A percentile compares a stretch with the other conserved stretches of the same genome.
phyloP scores from a whole-genome alignment of 2,888 invertebrate species.

The Lycocerus yunnanus region DNA sequence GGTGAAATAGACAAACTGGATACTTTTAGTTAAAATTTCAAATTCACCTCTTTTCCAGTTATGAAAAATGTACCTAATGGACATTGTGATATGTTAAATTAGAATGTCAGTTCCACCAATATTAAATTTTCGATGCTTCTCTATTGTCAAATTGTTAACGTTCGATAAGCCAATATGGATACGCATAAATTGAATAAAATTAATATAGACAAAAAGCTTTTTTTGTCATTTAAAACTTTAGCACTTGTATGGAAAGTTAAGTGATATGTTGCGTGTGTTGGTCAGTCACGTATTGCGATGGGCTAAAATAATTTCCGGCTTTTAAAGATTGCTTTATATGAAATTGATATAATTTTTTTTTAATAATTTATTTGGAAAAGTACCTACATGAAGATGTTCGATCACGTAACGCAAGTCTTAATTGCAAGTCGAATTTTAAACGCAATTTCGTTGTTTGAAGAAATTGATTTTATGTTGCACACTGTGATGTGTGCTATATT shows the following conservation, averaged over 20 bases:
- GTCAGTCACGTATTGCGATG: not conserved
- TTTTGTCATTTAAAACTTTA: not conserved
- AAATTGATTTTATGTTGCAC: too few relatives aligned
- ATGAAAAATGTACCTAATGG: not conserved
- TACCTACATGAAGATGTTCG: not conserved
- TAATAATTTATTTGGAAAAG: not conserved
- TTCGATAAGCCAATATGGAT: not conserved
- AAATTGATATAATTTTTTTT: not conserved
- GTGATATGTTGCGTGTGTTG: not conserved
- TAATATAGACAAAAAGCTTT: not conserved
- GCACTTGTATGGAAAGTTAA: not conserved
- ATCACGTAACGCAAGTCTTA: not conserved
- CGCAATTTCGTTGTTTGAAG: too few relatives aligned
- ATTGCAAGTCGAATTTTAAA: too few relatives aligned
- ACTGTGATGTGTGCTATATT: too few relatives aligned
- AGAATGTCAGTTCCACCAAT: not conserved
- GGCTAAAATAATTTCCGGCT: not conserved
- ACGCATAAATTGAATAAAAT: not conserved
- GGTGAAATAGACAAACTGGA: too few relatives aligned
- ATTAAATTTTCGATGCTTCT: not conserved
- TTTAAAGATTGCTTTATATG: not conserved
- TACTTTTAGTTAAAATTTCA: too few relatives aligned
- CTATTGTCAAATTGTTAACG: not conserved
- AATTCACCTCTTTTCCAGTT: too few relatives aligned
- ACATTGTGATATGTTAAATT: not conserved